A percentile compares a stretch with the other conserved stretches of the same genome.
Conservation (phyloP, 2,888 invertebrate species). For the Ecliptopera silaceata region DNA sequence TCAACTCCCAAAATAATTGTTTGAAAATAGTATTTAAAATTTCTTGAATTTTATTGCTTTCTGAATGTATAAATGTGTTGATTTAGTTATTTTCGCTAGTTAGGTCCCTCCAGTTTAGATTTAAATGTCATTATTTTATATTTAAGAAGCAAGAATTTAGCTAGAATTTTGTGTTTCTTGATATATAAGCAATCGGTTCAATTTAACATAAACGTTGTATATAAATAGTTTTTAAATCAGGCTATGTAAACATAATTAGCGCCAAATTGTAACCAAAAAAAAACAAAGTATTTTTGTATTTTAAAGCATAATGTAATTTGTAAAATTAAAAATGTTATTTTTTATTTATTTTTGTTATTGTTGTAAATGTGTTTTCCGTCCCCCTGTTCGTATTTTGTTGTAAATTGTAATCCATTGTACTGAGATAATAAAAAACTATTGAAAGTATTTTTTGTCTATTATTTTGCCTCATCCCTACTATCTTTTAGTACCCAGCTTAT, state of each 20-base stretch:
- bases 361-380: conserved; percentile 66
- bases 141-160: not conserved
- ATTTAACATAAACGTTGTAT: conserved; percentile 24
- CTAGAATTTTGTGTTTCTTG: not conserved
- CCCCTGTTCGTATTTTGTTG: conserved; percentile 51
- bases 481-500: too few relatives aligned
- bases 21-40: too few relatives aligned
- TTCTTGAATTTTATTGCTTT: too few relatives aligned
- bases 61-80: too few relatives aligned
- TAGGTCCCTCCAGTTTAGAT: too few relatives aligned
- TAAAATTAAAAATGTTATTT: conserved; percentile 35
- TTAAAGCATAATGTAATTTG: conserved; percentile 38
- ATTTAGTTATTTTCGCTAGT: too few relatives aligned
- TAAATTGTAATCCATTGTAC: conserved; percentile 61
- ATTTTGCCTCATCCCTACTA: too few relatives aligned
- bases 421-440: conserved; percentile 50
- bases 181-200: conserved; percentile 2
- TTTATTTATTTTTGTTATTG: conserved; percentile 39
- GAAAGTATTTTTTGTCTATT: too few relatives aligned
- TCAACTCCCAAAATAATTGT: too few relatives aligned
- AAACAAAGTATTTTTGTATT: conserved; percentile 62
- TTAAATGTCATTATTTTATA: too few relatives aligned
- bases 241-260: conserved; percentile 40
- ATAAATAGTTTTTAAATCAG: conserved; percentile 18
- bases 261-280: conserved; percentile 70